phyloP scores from a whole-genome alignment of 2,888 invertebrate genomes.

The Melinaea menophilus region DNA sequence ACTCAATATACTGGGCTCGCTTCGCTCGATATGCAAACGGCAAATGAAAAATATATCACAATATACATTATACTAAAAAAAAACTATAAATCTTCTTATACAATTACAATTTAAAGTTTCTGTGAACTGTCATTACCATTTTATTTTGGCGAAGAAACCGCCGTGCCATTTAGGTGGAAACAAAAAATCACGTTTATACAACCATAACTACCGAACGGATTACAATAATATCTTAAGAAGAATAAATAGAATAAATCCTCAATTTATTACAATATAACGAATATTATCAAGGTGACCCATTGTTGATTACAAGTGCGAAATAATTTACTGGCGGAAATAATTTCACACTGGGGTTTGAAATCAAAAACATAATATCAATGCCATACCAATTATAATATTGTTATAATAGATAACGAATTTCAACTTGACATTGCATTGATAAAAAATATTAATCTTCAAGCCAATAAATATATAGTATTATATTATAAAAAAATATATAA shows the following conservation, averaged over 20 bases:
- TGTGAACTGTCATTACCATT: slow-evolving; percentile 26
- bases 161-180: slow-evolving; percentile 29
- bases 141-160: slow-evolving; percentile 20
- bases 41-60: too few relatives aligned
- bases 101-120: slow-evolving; percentile 20
- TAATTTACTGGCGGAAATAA: slow-evolving; percentile 36
- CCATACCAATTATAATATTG: neutral
- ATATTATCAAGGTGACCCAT: slow-evolving; percentile 32
- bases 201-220: too few relatives aligned
- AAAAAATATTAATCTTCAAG: too few relatives aligned
- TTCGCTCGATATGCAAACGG: too few relatives aligned
- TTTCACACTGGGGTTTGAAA: slow-evolving; percentile 21
- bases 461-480: too few relatives aligned
- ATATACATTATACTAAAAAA: too few relatives aligned
- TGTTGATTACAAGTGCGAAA: slow-evolving; percentile 37
- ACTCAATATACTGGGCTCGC: too few relatives aligned
- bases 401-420: too few relatives aligned
- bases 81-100: neutral
- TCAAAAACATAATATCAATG: slow-evolving; percentile 20
- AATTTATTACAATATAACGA: slow-evolving; percentile 17
- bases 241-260: neutral
- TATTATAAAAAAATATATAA: too few relatives aligned
- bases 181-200: neutral
- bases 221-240: slow-evolving; percentile 1
- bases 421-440: too few relatives aligned